A percentile compares a stretch with the other conserved stretches of the same genome.
Evolutionary conservation across 2,113 vertebrate genomes (phyloP).

Genomic region (Turnix velox): DNA sequence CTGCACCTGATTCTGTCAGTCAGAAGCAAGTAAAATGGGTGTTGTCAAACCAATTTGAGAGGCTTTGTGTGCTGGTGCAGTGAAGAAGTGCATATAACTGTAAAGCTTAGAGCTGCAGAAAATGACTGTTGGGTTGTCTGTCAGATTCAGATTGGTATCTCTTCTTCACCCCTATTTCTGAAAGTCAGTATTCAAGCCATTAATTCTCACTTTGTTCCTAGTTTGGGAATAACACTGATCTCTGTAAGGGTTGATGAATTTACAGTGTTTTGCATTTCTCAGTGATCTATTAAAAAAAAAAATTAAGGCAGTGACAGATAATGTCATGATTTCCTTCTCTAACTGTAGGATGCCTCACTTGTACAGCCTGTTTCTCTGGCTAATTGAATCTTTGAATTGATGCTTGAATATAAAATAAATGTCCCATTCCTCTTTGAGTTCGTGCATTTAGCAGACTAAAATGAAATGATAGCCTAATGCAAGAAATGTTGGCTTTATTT

Average conservation of each 20-base stretch:
- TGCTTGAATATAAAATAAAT: neutral
- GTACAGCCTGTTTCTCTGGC: neutral
- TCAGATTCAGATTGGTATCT: neutral
- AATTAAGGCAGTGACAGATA: neutral
- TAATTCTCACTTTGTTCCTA: neutral
- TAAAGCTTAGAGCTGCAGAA: neutral
- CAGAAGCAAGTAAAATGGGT: conserved; percentile 6
- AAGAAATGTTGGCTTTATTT: neutral
- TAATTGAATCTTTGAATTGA: neutral
- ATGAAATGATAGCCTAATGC: neutral
- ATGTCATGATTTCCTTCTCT: neutral
- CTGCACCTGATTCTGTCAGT: conserved; percentile 60
- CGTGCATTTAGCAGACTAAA: neutral
- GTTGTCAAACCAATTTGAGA: conserved; percentile 1
- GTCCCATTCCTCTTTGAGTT: neutral
- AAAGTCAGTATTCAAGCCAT: neutral
- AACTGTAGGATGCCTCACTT: neutral
- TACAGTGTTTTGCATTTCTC: neutral
- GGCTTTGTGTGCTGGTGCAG: neutral
- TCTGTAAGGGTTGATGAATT: neutral
- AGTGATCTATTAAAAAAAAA: neutral
- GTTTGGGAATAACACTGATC: neutral
- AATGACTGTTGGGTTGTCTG: neutral
- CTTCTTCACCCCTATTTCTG: neutral
- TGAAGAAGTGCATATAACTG: neutral